Evolutionary conservation across 2,113 vertebrate genomes (phyloP).

Genomic region (Laterallus jamaicensis): DNA sequence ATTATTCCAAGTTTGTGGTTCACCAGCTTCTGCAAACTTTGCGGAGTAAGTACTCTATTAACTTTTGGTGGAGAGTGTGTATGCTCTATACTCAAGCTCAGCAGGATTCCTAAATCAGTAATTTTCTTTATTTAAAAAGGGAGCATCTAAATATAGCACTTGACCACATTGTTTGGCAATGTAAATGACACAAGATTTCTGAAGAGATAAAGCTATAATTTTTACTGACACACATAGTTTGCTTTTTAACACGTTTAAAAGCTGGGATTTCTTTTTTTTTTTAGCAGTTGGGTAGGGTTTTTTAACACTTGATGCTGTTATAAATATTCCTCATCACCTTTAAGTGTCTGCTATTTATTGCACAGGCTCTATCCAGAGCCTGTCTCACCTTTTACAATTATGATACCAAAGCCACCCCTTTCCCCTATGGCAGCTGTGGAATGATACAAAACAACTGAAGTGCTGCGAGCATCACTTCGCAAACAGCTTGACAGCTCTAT

Average conservation of each 20-base stretch:
- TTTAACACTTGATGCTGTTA: background rate
- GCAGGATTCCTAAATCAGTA: background rate
- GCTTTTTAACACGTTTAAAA: background rate
- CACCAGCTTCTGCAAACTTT: background rate
- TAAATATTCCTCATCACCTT: background rate
- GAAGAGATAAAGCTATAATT: background rate
- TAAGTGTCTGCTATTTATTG: background rate
- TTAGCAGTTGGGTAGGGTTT: background rate
- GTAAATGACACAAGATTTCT: background rate
- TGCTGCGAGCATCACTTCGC: background rate
- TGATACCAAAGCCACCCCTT: background rate
- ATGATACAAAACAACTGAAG: background rate
- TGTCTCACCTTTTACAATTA: background rate
- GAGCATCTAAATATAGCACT: background rate
- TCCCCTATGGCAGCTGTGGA: background rate
- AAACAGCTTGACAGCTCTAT: background rate
- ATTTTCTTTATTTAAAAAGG: background rate
- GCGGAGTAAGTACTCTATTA: background rate
- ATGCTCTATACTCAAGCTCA: background rate
- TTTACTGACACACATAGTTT: background rate
- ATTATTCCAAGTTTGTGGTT: background rate
- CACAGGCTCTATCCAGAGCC: background rate
- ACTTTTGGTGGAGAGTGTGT: background rate
- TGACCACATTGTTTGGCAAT: background rate
- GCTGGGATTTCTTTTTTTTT: background rate